phyloP scores from a whole-genome alignment of 1,140 invertebrate genomes.

The Pachyrhynchus sulphureomaculatus region DNA sequence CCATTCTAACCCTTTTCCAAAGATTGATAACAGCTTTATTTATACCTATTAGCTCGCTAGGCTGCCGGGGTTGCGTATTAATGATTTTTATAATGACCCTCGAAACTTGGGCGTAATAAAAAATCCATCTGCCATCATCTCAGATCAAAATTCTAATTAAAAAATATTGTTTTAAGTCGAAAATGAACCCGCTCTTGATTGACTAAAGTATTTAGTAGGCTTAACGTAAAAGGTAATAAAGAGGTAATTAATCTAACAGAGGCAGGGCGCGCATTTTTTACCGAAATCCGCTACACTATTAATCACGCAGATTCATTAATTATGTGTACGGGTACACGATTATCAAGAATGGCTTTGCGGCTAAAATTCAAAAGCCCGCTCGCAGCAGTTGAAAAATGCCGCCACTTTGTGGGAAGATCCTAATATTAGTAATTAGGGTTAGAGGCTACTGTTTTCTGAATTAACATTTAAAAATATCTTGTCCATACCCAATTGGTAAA shows the following conservation, averaged over 20 bases:
- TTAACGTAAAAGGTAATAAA: slow-evolving; percentile 32
- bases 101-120: slow-evolving; percentile 16
- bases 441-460: slow-evolving; percentile 14
- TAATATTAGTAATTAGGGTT: slow-evolving; percentile 17
- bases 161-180: slow-evolving; percentile 26
- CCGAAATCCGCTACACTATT: slow-evolving; percentile 28
- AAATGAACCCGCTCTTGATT: slow-evolving; percentile 23
- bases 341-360: slow-evolving; percentile 25
- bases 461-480: neutral
- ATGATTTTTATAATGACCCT: slow-evolving; percentile 14
- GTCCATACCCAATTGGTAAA: no score
- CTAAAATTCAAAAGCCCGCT: slow-evolving; percentile 21
- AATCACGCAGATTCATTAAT: slow-evolving; percentile 31
- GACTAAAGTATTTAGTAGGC: slow-evolving; percentile 22
- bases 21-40: slow-evolving; percentile 11
- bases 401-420: slow-evolving; percentile 30
- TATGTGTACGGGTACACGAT: slow-evolving; percentile 23
- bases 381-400: slow-evolving; percentile 20
- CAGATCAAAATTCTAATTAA: slow-evolving; percentile 27
- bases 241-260: slow-evolving; percentile 30
- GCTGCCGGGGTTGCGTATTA: slow-evolving; percentile 2
- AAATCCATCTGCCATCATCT: slow-evolving; percentile 22
- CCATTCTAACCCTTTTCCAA: neutral
- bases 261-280: slow-evolving; percentile 29
- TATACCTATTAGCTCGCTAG: neutral